A percentile compares a stretch with the other conserved stretches of the same genome.
Evolutionary conservation across 2,888 invertebrate species (phyloP).

Genomic region (Nomada fucata): DNA sequence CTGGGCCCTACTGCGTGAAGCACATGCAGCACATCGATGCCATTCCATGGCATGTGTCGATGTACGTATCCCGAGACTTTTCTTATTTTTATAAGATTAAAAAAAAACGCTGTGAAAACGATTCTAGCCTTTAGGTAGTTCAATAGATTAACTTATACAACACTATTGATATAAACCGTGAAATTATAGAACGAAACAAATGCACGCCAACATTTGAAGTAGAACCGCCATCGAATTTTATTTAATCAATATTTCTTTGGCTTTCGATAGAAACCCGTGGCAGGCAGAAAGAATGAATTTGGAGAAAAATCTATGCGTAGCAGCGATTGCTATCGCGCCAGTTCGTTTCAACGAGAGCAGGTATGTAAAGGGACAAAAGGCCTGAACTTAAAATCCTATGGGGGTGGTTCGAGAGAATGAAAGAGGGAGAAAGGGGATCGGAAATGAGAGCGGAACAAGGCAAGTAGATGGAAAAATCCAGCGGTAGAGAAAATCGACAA

Average conservation of each 20-base stretch:
- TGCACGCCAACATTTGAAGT: too few species aligned
- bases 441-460: conserved; percentile 22
- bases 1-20: conserved; percentile 76
- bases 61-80: conserved; percentile 50
- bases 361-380: conserved; percentile 66
- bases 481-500: conserved; percentile 63
- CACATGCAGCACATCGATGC: conserved; percentile 72
- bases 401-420: conserved; percentile 32
- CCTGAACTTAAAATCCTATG: conserved; percentile 47
- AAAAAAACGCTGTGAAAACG: background rate
- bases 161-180: background rate
- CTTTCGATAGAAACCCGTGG: background rate
- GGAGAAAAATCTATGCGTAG: conserved; percentile 9
- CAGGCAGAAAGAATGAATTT: background rate
- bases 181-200: background rate
- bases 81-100: conserved; percentile 17
- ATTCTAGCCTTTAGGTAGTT: background rate
- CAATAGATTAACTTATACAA: background rate
- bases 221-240: background rate
- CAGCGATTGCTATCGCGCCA: conserved; percentile 37
- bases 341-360: conserved; percentile 57
- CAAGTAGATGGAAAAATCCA: conserved; percentile 47
- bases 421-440: conserved; percentile 26
- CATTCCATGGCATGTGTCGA: conserved; percentile 39
- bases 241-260: background rate